Evolutionary conservation across 2,113 vertebrate genomes (phyloP).

Genomic region (Parotia lawesii): DNA sequence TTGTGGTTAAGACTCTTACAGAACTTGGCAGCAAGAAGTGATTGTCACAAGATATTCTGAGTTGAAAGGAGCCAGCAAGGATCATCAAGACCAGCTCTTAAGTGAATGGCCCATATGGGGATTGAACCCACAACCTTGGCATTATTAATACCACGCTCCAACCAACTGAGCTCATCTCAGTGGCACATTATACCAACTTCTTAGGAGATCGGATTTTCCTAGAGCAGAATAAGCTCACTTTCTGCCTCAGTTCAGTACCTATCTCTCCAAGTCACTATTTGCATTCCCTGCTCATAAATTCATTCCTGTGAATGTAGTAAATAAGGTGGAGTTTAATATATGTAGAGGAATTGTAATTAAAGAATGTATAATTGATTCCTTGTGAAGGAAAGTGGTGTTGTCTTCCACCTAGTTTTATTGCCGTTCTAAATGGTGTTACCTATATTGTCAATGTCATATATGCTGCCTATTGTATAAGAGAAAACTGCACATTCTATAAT

Average conservation of each 20-base stretch:
- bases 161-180: neutral
- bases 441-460: neutral
- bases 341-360: neutral
- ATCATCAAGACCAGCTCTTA: neutral
- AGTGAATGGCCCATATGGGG: neutral
- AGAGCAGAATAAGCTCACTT: neutral
- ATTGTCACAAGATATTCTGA: neutral
- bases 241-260: neutral
- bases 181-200: neutral
- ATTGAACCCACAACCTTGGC: neutral
- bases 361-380: neutral
- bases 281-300: neutral
- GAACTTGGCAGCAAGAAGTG: neutral
- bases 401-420: neutral
- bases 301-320: neutral
- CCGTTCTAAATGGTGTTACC: neutral
- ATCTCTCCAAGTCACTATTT: neutral
- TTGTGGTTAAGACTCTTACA: neutral
- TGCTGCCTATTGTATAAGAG: neutral
- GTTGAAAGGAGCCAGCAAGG: neutral
- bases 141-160: accelerated
- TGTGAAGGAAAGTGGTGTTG: neutral
- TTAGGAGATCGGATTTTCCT: neutral
- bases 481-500: neutral
- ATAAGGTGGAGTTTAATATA: neutral